Percentiles rank a stretch among this genome's conserved stretches.
Evolutionary conservation across 2,797 vertebrate genomes (phyloP).

Genomic region (Calcarius lapponicus): DNA sequence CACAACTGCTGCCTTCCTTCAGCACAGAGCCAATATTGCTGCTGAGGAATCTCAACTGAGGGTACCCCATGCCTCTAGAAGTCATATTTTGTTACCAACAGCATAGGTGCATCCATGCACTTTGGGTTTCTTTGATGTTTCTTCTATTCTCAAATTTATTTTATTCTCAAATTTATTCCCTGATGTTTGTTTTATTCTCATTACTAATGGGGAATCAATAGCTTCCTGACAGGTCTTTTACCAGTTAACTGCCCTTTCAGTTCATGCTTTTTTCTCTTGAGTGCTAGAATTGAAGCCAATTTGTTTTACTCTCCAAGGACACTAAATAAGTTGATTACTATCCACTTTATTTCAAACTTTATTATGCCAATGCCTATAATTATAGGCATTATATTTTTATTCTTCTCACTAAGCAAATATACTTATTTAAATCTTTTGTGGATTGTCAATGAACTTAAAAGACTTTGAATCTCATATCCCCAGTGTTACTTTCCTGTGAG

Average conservation of each 20-base stretch:
- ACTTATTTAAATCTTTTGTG: background rate
- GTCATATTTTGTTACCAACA: background rate
- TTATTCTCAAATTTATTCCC: background rate
- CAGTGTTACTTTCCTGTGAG: background rate
- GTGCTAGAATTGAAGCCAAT: background rate
- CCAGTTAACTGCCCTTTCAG: background rate
- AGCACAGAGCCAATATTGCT: background rate
- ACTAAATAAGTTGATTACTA: background rate
- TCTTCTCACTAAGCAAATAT: background rate
- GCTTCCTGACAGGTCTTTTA: background rate
- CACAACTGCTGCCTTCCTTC: background rate
- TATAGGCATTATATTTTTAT: background rate
- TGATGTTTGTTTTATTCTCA: background rate
- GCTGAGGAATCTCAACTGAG: background rate
- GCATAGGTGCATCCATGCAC: background rate
- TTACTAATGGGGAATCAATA: background rate
- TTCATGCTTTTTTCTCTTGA: background rate
- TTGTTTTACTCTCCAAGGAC: background rate
- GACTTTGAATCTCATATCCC: background rate
- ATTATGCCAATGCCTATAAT: background rate
- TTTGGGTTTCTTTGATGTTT: background rate
- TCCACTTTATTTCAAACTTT: background rate
- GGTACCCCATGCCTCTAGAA: background rate
- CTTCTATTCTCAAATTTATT: background rate
- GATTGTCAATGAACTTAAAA: background rate